phyloP scores from a whole-genome alignment of 2,888 invertebrate species.

The Pollenia amentaria region DNA sequence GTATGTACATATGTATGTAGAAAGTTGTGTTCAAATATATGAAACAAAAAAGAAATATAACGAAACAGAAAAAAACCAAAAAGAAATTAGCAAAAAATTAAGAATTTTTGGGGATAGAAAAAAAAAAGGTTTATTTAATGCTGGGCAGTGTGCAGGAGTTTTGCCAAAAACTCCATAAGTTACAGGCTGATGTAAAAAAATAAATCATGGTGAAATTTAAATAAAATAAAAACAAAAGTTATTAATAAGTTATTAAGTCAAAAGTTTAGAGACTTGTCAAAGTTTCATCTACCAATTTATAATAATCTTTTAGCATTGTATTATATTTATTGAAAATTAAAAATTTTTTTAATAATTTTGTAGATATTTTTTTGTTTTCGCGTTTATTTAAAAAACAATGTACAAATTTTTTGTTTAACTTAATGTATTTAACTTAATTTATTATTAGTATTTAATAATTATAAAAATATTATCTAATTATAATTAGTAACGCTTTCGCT shows the following conservation, averaged over 20 bases:
- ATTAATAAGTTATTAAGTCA: conserved; percentile 27
- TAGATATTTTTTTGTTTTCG: conserved; percentile 22
- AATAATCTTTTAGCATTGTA: conserved; percentile 31
- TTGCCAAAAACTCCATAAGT: conserved; percentile 55
- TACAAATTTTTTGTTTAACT: conserved; percentile 62
- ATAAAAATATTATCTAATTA: background rate
- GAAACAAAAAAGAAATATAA: conserved; percentile 12
- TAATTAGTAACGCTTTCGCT: conserved; percentile 58
- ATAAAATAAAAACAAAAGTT: conserved; percentile 18
- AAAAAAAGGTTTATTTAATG: conserved; percentile 5
- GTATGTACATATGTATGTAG: conserved; percentile 68
- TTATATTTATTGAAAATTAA: conserved; percentile 56
- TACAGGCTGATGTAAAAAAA: conserved; percentile 77
- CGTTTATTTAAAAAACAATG: conserved; percentile 29
- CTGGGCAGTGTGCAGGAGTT: background rate
- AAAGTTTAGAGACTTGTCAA: background rate
- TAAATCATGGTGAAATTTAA: background rate
- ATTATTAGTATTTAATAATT: conserved; percentile 29
- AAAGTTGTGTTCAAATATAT: conserved; percentile 61
- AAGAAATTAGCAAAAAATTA: conserved; percentile 42
- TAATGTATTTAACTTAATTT: conserved; percentile 22
- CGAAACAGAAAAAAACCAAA: background rate
- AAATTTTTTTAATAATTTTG: conserved; percentile 40
- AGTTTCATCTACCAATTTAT: background rate
- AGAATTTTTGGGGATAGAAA: conserved; percentile 46